phyloP scores from a whole-genome alignment of 2,797 vertebrate species.

The Cuculus canorus region DNA sequence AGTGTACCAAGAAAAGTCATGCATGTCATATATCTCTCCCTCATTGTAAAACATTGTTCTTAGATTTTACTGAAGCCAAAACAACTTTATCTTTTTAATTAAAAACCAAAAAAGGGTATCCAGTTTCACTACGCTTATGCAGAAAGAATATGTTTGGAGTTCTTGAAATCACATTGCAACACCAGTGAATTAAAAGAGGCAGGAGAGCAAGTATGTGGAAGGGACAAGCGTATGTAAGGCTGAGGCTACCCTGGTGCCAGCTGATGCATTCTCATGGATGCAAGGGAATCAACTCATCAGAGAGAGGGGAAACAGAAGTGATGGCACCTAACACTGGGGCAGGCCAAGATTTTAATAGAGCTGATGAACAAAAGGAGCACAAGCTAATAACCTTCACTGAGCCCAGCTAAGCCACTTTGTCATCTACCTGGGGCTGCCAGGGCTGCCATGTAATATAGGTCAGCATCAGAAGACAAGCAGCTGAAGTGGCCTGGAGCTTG shows the following conservation, averaged over 20 bases:
- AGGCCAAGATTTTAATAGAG: neutral
- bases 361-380: neutral
- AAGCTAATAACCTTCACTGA: neutral
- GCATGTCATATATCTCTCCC: conserved; percentile 63
- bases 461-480: neutral
- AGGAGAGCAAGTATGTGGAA: neutral
- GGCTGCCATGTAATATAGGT: neutral
- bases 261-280: neutral
- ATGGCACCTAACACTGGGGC: neutral
- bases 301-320: neutral
- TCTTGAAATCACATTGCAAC: neutral
- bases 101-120: neutral
- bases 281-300: neutral
- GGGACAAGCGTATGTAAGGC: neutral
- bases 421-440: neutral
- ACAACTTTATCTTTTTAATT: conserved; percentile 52
- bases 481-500: neutral
- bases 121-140: neutral
- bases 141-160: neutral
- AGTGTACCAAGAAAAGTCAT: neutral
- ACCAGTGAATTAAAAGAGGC: neutral
- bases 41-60: conserved; percentile 58
- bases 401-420: neutral
- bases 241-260: neutral
- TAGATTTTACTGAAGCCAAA: conserved; percentile 47